Conservation (phyloP, 2,888 invertebrate genomes). For the Punctoribates punctum region DNA sequence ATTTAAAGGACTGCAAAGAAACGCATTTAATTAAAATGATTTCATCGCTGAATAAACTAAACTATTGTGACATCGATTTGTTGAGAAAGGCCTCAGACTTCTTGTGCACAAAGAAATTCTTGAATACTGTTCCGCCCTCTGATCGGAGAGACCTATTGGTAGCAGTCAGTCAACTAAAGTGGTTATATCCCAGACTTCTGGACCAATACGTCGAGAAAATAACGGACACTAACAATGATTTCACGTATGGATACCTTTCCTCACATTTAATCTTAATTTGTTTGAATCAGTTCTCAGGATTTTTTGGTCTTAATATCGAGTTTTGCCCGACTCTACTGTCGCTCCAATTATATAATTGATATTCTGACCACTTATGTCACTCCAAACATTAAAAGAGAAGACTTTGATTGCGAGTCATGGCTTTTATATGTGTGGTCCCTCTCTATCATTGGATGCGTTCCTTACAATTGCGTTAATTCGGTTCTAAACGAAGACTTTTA, state of each 20-base stretch:
- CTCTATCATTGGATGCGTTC: constrained; percentile 23
- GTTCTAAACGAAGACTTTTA: constrained; percentile 29
- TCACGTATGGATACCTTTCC: constrained; percentile 28
- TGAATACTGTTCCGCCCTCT: constrained; percentile 23
- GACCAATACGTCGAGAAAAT: constrained; percentile 37
- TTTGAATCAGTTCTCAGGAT: constrained; percentile 33
- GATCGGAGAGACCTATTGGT: constrained; percentile 36
- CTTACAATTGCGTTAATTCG: constrained; percentile 19
- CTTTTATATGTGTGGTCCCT: constrained; percentile 42
- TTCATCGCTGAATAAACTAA: constrained; percentile 37
- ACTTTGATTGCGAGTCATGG: constrained; percentile 17
- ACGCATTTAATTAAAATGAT: constrained; percentile 39
- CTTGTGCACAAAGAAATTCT: constrained; percentile 34
- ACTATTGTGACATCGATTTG: constrained; percentile 38
- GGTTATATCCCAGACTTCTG: constrained; percentile 33
- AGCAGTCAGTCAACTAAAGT: constrained; percentile 38
- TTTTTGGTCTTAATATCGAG: constrained; percentile 38
- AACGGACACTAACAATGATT: constrained; percentile 32
- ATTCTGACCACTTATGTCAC: constrained; percentile 19
- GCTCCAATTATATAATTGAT: neutral
- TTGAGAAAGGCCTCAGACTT: constrained; percentile 36
- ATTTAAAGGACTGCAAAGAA: constrained; percentile 28
- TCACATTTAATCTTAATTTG: neutral
- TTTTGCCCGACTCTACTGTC: constrained; percentile 30
- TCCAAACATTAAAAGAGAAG: constrained; percentile 24